These are phyloP conservation scores for Steinernema carpocapsae DNA, from an alignment of 2,888 invertebrate genomes.

Conservation along the genomic window DNA sequence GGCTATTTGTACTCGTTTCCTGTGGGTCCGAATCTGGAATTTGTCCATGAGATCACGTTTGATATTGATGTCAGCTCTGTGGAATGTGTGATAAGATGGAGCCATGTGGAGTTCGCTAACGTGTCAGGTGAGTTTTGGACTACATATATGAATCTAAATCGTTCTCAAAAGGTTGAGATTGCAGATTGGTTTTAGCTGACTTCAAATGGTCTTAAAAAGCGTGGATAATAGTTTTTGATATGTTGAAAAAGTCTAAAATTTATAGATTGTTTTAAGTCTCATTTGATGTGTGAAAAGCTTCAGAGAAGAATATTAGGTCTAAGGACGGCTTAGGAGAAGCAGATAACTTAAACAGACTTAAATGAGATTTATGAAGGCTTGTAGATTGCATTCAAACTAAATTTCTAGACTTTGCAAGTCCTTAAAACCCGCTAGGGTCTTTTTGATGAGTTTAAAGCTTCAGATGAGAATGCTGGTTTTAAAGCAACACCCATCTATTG, in stretches of 20 bases:
- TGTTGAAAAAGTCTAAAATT: not conserved
- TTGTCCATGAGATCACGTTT: not conserved
- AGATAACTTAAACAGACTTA: no score
- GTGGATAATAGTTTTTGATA: not conserved
- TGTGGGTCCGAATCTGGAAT: not conserved
- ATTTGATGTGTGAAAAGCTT: not conserved
- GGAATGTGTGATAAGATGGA: conserved; percentile 12
- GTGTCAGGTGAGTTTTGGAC: not conserved
- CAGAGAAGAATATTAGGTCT: no score
- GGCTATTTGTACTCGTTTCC: conserved; percentile 4
- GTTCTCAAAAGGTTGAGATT: not conserved
- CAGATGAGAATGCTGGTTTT: not conserved
- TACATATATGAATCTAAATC: not conserved
- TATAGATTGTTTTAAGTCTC: not conserved
- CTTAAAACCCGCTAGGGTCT: not conserved
- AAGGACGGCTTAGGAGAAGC: no score
- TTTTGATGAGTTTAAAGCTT: not conserved
- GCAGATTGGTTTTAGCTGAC: no score
- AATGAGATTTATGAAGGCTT: not conserved
- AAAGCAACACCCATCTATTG: not conserved
- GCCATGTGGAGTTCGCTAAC: not conserved
- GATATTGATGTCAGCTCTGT: conserved; percentile 1
- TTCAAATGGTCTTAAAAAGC: no score
- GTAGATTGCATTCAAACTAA: not conserved
- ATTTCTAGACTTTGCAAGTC: not conserved